Evolutionary conservation across 2,797 vertebrate species (phyloP).

Genomic region (Podargus strigoides): DNA sequence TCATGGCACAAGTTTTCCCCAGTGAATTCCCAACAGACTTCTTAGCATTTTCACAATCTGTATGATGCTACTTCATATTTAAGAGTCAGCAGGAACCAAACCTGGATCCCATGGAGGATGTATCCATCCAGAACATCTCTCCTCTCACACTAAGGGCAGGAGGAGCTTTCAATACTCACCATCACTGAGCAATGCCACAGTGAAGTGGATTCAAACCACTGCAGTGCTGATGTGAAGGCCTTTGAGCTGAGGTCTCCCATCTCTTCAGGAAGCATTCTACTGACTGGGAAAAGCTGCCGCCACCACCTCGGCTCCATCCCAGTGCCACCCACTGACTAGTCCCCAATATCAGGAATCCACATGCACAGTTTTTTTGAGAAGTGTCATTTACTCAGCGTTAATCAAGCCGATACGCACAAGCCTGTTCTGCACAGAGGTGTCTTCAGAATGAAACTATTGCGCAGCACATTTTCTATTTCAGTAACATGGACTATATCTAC

Average conservation of each 20-base stretch:
- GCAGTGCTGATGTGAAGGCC: rapidly evolving
- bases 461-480: background rate
- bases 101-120: background rate
- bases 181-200: background rate
- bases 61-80: background rate
- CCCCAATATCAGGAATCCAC: background rate
- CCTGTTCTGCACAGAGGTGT: background rate
- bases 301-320: background rate
- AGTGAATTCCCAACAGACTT: background rate
- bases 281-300: background rate
- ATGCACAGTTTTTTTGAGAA: background rate
- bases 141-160: background rate
- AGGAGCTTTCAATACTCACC: background rate
- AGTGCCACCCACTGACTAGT: background rate
- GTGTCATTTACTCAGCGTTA: background rate
- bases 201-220: background rate
- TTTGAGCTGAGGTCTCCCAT: background rate
- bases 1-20: background rate
- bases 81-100: background rate
- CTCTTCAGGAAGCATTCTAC: background rate
- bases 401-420: background rate
- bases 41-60: background rate
- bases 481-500: background rate
- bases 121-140: background rate
- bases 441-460: background rate